Conservation (phyloP, 2,113 vertebrate species). For the Grallaria varia region DNA sequence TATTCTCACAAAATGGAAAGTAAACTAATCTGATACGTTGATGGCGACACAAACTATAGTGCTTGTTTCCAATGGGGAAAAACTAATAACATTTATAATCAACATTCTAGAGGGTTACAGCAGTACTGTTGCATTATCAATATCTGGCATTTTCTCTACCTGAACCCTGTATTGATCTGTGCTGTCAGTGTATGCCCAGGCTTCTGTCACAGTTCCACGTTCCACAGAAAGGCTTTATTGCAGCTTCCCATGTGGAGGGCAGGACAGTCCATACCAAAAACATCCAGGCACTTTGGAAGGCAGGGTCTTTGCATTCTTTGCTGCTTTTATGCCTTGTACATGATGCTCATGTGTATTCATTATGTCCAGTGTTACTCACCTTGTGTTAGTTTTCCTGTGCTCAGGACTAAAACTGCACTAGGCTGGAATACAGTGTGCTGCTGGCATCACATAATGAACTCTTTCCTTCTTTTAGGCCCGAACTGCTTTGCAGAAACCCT, state of each 20-base stretch:
- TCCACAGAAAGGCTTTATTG: not conserved
- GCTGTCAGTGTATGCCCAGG: accelerated
- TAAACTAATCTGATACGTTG: not conserved
- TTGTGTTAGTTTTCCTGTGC: accelerated
- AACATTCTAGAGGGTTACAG: not conserved
- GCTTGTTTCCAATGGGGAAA: not conserved
- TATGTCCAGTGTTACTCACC: accelerated
- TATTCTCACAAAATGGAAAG: not conserved
- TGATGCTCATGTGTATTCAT: accelerated
- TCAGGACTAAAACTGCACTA: not conserved
- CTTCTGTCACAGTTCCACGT: not conserved
- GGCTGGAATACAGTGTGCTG: not conserved
- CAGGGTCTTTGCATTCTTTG: not conserved
- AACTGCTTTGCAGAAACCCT: constrained; percentile 95
- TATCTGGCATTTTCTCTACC: not conserved
- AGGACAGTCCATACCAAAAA: accelerated
- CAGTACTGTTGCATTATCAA: not conserved
- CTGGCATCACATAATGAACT: not conserved
- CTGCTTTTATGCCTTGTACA: not conserved
- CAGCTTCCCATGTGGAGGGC: accelerated
- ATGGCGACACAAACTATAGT: not conserved
- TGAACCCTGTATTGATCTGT: not conserved
- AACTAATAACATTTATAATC: not conserved
- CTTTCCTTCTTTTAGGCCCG: constrained; percentile 81
- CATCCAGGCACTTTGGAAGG: accelerated